Percentiles rank a stretch among this genome's conserved stretches.
Evolutionary conservation across 2,113 vertebrate genomes (phyloP).

Genomic region (Cyprinodon brontotheroides): DNA sequence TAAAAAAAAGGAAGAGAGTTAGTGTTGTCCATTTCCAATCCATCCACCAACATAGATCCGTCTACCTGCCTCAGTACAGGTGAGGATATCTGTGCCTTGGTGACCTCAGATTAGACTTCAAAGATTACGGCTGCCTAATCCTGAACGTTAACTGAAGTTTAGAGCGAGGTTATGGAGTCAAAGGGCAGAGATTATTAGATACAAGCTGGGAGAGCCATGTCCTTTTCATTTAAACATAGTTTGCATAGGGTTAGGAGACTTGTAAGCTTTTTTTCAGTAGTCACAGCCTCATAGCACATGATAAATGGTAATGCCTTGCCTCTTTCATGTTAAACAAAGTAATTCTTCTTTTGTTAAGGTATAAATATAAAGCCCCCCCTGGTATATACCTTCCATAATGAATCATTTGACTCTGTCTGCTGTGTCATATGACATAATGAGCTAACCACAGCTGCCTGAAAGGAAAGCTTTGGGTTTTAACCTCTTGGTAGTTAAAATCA

Average conservation of each 20-base stretch:
- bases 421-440: slow-evolving; percentile 61
- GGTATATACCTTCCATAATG: slow-evolving; percentile 23
- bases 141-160: slow-evolving; percentile 74
- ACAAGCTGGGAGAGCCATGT: slow-evolving; percentile 10
- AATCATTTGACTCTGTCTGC: slow-evolving; percentile 49
- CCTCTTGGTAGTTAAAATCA: slow-evolving; percentile 54
- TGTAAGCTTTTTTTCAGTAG: slow-evolving; percentile 7
- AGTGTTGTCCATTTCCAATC: slow-evolving; percentile 56
- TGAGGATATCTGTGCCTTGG: slow-evolving; percentile 54
- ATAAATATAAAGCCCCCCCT: slow-evolving; percentile 24
- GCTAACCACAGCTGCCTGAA: slow-evolving; percentile 55
- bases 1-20: slow-evolving; percentile 24
- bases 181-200: slow-evolving; percentile 54
- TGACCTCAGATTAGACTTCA: slow-evolving; percentile 72
- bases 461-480: slow-evolving; percentile 58
- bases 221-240: slow-evolving; percentile 3
- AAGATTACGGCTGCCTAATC: slow-evolving; percentile 70
- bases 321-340: neutral
- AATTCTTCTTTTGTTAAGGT: slow-evolving; percentile 8
- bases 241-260: neutral
- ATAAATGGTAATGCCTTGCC: neutral
- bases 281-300: slow-evolving; percentile 14
- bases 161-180: slow-evolving; percentile 41
- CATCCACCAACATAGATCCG: slow-evolving; percentile 51
- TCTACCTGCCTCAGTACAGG: slow-evolving; percentile 65